Evolutionary conservation across 2,888 invertebrate species (phyloP).

Genomic region (Diarsia rubi): DNA sequence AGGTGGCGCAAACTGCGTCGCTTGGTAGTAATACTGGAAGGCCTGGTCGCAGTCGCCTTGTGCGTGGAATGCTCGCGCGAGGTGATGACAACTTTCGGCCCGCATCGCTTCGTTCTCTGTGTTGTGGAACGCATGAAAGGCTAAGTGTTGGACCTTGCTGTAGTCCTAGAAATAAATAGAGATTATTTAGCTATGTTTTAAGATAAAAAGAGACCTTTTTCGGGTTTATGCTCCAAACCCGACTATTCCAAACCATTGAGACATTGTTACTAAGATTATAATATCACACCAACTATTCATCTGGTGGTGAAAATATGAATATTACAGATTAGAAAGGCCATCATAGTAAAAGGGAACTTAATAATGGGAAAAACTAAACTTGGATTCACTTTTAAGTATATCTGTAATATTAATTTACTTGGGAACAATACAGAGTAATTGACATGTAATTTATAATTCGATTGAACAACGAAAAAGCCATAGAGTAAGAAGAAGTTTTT

Average conservation of each 20-base stretch:
- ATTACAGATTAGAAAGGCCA: too few relatives aligned
- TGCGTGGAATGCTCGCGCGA: conserved; percentile 98
- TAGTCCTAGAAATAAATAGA: conserved; percentile 92
- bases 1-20: conserved; percentile 98
- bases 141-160: conserved; percentile 98
- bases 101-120: conserved; percentile 99
- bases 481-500: too few relatives aligned
- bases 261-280: background rate
- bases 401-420: too few relatives aligned
- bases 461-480: too few relatives aligned
- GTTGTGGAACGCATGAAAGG: conserved; percentile 99
- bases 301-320: background rate
- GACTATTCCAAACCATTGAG: background rate
- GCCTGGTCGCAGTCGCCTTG: conserved; percentile 99
- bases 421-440: too few relatives aligned
- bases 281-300: background rate
- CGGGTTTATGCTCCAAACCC: background rate
- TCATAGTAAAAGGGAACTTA: too few relatives aligned
- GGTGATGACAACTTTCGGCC: conserved; percentile 99
- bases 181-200: background rate
- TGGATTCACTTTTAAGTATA: too few relatives aligned
- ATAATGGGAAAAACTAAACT: too few relatives aligned
- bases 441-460: too few relatives aligned
- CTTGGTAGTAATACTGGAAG: conserved; percentile 99
- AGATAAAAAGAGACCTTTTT: background rate